These are phyloP conservation scores for Danaus melanippus DNA, from an alignment of 1,140 invertebrate species.

Conservation along the genomic window DNA sequence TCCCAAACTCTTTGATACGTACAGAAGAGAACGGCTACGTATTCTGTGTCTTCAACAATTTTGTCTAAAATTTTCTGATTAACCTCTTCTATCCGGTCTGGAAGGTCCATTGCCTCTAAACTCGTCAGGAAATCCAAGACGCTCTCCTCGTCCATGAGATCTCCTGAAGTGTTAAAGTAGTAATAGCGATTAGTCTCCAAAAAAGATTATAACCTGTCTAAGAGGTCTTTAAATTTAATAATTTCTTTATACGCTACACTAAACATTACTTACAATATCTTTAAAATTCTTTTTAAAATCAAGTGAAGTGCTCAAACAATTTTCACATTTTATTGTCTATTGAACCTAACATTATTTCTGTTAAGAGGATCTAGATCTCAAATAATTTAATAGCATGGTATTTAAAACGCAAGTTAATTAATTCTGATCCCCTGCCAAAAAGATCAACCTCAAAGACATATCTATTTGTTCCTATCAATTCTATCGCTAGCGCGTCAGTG, in stretches of 20 bases:
- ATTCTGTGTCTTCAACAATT: constrained; percentile 93
- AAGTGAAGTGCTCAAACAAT: no score
- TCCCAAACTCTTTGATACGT: constrained; percentile 73
- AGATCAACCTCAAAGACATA: constrained; percentile 39
- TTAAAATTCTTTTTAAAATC: no score
- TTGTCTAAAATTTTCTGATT: constrained; percentile 92
- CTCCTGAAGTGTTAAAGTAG: constrained; percentile 74
- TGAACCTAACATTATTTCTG: neutral
- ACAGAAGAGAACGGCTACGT: constrained; percentile 95
- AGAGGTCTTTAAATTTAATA: no score
- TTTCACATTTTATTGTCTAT: no score
- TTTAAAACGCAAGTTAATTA: constrained; percentile 25
- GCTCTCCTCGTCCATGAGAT: constrained; percentile 94
- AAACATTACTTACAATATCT: no score
- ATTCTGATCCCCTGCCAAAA: constrained; percentile 38
- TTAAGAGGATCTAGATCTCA: no score
- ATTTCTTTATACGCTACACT: no score
- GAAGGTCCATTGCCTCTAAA: constrained; percentile 93
- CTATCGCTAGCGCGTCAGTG: constrained; percentile 29
- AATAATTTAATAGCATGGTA: constrained; percentile 1
- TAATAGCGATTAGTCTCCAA: no score
- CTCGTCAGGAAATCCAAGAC: constrained; percentile 94
- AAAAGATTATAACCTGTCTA: no score
- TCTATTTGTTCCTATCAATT: constrained; percentile 27
- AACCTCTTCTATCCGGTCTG: constrained; percentile 96